A percentile compares a stretch with the other conserved stretches of the same genome.
phyloP scores from a whole-genome alignment of 2,113 vertebrate species.

The Paedocypris sp. region DNA sequence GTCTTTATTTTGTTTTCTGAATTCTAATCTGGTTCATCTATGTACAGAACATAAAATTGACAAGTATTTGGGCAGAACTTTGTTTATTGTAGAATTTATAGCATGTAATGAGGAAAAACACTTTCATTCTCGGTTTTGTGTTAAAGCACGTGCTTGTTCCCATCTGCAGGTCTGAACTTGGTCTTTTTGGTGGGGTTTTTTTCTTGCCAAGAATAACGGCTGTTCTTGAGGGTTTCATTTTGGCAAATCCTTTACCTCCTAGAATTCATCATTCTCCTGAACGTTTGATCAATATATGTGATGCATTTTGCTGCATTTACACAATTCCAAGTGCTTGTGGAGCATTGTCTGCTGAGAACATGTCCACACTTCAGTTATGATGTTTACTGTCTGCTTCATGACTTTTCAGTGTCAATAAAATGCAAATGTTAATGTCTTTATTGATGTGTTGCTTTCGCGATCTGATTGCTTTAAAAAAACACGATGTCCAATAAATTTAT shows the following conservation, averaged over 20 bases:
- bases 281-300: constrained; percentile 11
- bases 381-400: constrained; percentile 16
- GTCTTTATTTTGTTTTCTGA: neutral
- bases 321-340: constrained; percentile 29
- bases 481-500: constrained; percentile 19
- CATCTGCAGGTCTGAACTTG: constrained; percentile 17
- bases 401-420: constrained; percentile 26
- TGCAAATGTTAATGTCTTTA: constrained; percentile 26
- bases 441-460: constrained; percentile 33
- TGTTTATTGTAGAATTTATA: neutral
- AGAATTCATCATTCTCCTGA: constrained; percentile 24
- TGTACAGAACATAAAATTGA: neutral
- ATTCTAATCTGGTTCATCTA: neutral
- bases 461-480: constrained; percentile 10
- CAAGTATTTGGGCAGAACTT: neutral
- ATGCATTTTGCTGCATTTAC: constrained; percentile 2
- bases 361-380: neutral
- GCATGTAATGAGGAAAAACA: neutral
- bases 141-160: constrained; percentile 31
- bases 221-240: constrained; percentile 23
- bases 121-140: constrained; percentile 1
- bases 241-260: constrained; percentile 28
- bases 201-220: constrained; percentile 20
- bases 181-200: constrained; percentile 12
- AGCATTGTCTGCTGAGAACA: constrained; percentile 25